These are phyloP conservation scores for Drosophila busckii DNA, from an alignment of 1,140 invertebrate species.

Conservation along the genomic window DNA sequence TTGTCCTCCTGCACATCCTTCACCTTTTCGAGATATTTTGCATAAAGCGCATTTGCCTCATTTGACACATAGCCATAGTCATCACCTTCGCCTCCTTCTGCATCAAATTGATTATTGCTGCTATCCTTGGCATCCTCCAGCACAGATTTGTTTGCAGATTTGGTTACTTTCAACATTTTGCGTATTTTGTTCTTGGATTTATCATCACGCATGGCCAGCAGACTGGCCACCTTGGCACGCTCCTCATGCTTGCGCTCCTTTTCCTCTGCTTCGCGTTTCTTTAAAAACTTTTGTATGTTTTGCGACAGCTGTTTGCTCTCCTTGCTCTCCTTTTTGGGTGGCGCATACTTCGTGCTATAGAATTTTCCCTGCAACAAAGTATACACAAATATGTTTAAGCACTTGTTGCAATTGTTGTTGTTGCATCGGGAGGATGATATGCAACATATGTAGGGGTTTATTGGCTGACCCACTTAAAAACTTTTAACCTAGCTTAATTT, in stretches of 20 bases:
- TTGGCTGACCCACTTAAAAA: conserved; percentile 8
- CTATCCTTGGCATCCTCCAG: conserved; percentile 88
- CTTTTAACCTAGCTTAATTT: neutral
- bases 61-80: conserved; percentile 93
- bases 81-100: conserved; percentile 89
- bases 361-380: conserved; percentile 79
- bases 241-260: conserved; percentile 83
- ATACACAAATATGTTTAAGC: conserved; percentile 13
- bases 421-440: neutral
- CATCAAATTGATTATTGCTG: conserved; percentile 12
- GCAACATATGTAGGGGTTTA: conserved; percentile 7
- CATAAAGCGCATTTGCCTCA: conserved; percentile 88
- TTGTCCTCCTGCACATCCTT: conserved; percentile 70
- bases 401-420: neutral
- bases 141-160: conserved; percentile 92
- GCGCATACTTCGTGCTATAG: conserved; percentile 87
- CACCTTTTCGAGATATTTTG: conserved; percentile 89
- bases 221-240: conserved; percentile 82
- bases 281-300: conserved; percentile 90
- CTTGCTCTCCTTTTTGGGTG: conserved; percentile 89
- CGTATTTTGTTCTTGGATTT: conserved; percentile 85
- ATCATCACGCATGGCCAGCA: conserved; percentile 87
- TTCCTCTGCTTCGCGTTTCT: conserved; percentile 89
- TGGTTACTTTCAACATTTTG: conserved; percentile 86
- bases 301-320: conserved; percentile 83